These are phyloP conservation scores for Mesocricetus auratus DNA, from an alignment of 2,113 vertebrate genomes.

Conservation along the genomic window DNA sequence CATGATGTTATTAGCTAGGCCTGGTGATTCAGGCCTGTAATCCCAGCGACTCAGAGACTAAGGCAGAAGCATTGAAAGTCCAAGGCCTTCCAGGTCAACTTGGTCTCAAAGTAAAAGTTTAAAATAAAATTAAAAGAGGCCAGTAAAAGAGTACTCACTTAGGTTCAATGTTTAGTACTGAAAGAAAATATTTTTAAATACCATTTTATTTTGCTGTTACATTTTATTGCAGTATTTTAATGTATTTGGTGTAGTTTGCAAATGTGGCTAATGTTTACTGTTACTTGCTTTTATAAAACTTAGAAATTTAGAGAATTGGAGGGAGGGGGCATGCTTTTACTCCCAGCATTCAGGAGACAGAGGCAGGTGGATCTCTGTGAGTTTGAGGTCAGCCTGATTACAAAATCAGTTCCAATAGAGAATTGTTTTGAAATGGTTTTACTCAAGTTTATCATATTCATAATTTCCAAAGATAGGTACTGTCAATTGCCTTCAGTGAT, in stretches of 20 bases:
- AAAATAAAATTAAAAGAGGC: neutral
- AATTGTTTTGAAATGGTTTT: slow-evolving; percentile 39
- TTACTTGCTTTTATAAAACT: slow-evolving; percentile 39
- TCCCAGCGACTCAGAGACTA: neutral
- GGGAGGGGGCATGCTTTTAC: neutral
- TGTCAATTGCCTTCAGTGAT: neutral
- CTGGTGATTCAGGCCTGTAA: neutral
- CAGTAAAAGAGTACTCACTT: neutral
- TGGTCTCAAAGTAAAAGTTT: neutral
- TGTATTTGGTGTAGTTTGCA: neutral
- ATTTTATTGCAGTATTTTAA: neutral
- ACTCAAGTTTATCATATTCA: slow-evolving; percentile 28
- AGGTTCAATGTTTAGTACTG: neutral
- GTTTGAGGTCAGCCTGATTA: neutral
- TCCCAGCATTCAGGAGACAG: no score
- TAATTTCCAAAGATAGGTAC: slow-evolving; percentile 38
- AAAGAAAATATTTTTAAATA: neutral
- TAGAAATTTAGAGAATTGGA: neutral
- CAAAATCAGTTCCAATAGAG: neutral
- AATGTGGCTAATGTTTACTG: neutral
- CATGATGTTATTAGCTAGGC: neutral
- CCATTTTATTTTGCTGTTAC: neutral
- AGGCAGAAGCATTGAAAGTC: neutral
- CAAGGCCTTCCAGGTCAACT: neutral
- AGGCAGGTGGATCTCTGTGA: neutral